Conservation (phyloP, 2,113 vertebrate species). For the Gobius niger region DNA sequence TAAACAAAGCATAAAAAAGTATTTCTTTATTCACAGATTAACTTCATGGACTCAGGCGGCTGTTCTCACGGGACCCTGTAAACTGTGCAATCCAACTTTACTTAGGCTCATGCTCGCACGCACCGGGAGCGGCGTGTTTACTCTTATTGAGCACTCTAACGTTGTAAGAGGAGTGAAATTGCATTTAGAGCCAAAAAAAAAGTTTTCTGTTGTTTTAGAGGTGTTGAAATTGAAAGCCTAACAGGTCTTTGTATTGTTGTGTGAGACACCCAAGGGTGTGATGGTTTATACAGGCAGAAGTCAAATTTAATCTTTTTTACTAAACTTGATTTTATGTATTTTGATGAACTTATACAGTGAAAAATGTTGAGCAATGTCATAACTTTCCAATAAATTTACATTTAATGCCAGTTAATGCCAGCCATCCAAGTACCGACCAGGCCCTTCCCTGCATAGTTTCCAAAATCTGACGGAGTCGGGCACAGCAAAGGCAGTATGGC, state of each 20-base stretch:
- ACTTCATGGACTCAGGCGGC: slow-evolving; percentile 41
- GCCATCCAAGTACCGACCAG: too few relatives aligned
- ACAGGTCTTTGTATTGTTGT: slow-evolving; percentile 28
- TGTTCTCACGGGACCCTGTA: slow-evolving; percentile 58
- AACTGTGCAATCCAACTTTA: slow-evolving; percentile 71
- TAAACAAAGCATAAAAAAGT: slow-evolving; percentile 64
- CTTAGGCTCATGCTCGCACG: slow-evolving; percentile 64
- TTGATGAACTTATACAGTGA: too few relatives aligned
- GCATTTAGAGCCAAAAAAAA: slow-evolving; percentile 49
- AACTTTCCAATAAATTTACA: too few relatives aligned
- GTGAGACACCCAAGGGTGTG: neutral
- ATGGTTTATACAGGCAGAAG: too few relatives aligned
- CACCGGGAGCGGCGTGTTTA: slow-evolving; percentile 67
- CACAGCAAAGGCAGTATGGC: too few relatives aligned
- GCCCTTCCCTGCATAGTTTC: too few relatives aligned
- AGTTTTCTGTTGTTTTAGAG: slow-evolving; percentile 11
- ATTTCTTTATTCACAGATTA: slow-evolving; percentile 59
- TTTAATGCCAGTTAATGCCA: too few relatives aligned
- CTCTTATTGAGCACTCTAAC: slow-evolving; percentile 62
- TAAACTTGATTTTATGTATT: too few relatives aligned
- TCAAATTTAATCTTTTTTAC: too few relatives aligned
- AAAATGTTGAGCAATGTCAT: too few relatives aligned
- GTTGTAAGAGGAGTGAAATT: slow-evolving; percentile 68
- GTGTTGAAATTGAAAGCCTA: slow-evolving; percentile 2
- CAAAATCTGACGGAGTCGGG: too few relatives aligned